phyloP scores from a whole-genome alignment of 2,888 invertebrate genomes.

The Trachelus troglodyta region DNA sequence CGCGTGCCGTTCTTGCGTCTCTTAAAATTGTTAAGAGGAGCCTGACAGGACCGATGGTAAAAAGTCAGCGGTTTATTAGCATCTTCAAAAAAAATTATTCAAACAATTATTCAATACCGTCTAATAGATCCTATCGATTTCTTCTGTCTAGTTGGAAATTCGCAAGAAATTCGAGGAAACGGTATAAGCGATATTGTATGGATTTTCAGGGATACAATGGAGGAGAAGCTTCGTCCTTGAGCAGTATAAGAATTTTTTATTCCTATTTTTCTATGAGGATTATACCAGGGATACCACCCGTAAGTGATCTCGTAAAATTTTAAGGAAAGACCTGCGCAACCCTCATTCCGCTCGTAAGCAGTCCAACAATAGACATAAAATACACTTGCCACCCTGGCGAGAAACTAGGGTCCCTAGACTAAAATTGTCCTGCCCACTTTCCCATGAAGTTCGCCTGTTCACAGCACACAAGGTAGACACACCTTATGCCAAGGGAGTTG shows the following conservation, averaged over 20 bases:
- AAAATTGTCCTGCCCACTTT: slow-evolving; percentile 28
- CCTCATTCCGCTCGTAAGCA: background rate
- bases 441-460: slow-evolving; percentile 31
- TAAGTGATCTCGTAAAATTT: background rate
- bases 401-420: slow-evolving; percentile 5
- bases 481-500: slow-evolving; percentile 3
- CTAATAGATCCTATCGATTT: background rate
- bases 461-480: background rate
- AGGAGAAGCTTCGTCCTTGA: background rate
- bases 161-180: background rate
- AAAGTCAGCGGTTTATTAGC: background rate
- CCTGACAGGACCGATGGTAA: background rate
- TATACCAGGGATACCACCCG: background rate
- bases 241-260: background rate
- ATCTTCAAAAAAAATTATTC: background rate
- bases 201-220: background rate
- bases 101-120: background rate
- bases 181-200: background rate
- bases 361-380: slow-evolving; percentile 1
- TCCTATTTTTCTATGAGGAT: background rate
- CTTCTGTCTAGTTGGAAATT: background rate
- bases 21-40: background rate
- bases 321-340: background rate
- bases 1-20: slow-evolving; percentile 25
- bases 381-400: slow-evolving; percentile 30